Conservation (phyloP, 2,113 vertebrate species). For the Delphinus delphis region DNA sequence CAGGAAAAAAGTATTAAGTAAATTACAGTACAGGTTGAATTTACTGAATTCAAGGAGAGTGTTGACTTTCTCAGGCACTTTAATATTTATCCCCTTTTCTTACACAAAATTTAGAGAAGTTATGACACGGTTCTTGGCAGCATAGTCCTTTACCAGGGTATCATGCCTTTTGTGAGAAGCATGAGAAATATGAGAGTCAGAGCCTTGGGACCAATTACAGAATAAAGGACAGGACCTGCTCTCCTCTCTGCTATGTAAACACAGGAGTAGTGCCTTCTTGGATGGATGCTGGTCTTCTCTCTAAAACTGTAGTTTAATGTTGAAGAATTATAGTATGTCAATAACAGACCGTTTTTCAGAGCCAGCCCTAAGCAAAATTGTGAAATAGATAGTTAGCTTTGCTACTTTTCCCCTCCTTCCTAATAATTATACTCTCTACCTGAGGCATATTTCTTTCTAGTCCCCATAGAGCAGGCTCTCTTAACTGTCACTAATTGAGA, state of each 20-base stretch:
- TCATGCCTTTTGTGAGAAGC: not conserved
- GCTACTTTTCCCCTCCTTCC: not conserved
- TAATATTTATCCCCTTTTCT: not conserved
- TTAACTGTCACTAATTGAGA: conserved; percentile 40
- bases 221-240: not conserved
- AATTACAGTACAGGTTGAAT: not conserved
- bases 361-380: not conserved
- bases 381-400: not conserved
- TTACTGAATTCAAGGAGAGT: not conserved
- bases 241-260: not conserved
- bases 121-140: not conserved
- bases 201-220: rapidly evolving
- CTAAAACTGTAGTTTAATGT: not conserved
- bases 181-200: not conserved
- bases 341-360: not conserved
- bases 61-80: not conserved
- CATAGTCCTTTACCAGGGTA: not conserved
- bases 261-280: not conserved
- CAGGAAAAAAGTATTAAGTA: not conserved
- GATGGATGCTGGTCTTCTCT: not conserved
- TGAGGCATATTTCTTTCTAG: not conserved
- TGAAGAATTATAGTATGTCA: not conserved
- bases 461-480: not conserved
- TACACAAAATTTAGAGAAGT: not conserved
- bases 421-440: not conserved